These are phyloP conservation scores for Dicranocentrus wangi DNA, from an alignment of 2,888 invertebrate species.

Conservation along the genomic window DNA sequence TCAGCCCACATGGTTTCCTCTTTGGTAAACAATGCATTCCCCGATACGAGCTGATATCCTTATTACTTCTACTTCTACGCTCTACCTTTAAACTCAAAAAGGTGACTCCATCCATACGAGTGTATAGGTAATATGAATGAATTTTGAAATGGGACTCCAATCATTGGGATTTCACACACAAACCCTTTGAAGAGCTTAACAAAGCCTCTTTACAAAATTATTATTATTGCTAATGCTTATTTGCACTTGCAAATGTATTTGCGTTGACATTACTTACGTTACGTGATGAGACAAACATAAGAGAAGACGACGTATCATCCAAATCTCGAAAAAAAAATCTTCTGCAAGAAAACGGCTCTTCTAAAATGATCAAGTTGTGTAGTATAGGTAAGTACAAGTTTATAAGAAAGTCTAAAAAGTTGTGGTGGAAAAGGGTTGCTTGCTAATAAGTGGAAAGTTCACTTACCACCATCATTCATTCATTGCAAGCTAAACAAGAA, in stretches of 20 bases:
- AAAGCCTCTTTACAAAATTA: background rate
- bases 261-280: slow-evolving; percentile 3
- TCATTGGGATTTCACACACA: no score
- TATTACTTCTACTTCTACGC: background rate
- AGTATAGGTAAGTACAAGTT: no score
- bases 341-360: no score
- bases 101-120: background rate
- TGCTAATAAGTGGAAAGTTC: slow-evolving; percentile 33
- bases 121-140: background rate
- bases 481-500: slow-evolving; percentile 2
- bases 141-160: background rate
- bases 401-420: no score
- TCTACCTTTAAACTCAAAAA: background rate
- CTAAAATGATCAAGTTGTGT: no score
- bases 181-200: slow-evolving; percentile 4
- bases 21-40: slow-evolving; percentile 23
- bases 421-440: no score
- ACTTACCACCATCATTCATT: background rate
- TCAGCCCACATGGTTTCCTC: slow-evolving; percentile 43
- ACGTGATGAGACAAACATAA: background rate
- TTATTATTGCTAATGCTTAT: slow-evolving; percentile 9
- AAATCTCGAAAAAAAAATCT: no score
- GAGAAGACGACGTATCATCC: background rate
- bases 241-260: slow-evolving; percentile 24
- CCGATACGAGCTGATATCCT: background rate